A percentile compares a stretch with the other conserved stretches of the same genome.
Evolutionary conservation across 2,113 vertebrate genomes (phyloP).

Genomic region (Lophius piscatorius): DNA sequence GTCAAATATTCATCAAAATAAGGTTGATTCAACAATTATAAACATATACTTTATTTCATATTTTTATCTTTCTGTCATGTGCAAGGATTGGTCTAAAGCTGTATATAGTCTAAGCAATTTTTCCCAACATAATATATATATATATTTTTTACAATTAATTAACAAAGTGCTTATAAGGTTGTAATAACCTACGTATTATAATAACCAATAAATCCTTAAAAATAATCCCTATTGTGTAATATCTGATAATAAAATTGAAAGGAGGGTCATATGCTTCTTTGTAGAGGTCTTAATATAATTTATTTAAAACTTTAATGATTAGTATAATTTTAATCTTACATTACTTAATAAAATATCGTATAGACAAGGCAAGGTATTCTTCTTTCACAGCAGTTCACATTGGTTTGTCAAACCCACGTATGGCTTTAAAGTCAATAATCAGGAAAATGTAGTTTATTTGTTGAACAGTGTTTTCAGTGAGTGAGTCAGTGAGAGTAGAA

Average conservation of each 20-base stretch:
- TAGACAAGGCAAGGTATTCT: constrained; percentile 88
- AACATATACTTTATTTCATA: constrained; percentile 31
- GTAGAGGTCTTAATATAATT: constrained; percentile 73
- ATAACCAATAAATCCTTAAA: constrained; percentile 58
- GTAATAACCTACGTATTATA: constrained; percentile 46
- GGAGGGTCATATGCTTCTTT: constrained; percentile 45
- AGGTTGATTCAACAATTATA: constrained; percentile 56
- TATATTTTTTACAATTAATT: constrained; percentile 62
- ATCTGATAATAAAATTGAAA: constrained; percentile 53
- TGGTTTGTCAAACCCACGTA: constrained; percentile 82
- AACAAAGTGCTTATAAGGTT: constrained; percentile 56
- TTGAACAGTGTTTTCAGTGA: constrained; percentile 93
- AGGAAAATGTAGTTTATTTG: constrained; percentile 86
- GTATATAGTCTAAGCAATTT: constrained; percentile 52
- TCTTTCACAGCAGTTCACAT: constrained; percentile 88
- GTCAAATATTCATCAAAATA: constrained; percentile 61
- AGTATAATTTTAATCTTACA: constrained; percentile 71
- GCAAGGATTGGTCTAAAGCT: constrained; percentile 66
- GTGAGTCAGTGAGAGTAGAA: constrained; percentile 92
- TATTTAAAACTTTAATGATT: constrained; percentile 77
- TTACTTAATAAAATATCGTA: constrained; percentile 93
- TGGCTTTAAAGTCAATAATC: constrained; percentile 97
- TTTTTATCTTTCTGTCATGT: constrained; percentile 50
- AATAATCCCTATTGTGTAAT: constrained; percentile 57
- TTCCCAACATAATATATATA: constrained; percentile 59